Conservation (phyloP, 2,113 vertebrate species). For the Myiozetetes cayanensis region DNA sequence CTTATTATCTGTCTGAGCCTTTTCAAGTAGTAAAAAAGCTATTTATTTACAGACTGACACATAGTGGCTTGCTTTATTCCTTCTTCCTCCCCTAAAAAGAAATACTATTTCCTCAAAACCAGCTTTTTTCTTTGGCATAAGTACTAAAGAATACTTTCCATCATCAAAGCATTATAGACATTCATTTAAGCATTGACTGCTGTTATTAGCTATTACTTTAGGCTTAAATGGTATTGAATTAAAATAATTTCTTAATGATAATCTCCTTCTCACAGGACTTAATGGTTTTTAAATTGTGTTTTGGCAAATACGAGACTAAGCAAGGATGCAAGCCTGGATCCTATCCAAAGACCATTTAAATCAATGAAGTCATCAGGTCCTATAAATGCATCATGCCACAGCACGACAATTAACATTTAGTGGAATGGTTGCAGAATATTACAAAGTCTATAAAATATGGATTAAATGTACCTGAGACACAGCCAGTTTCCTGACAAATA, state of each 20-base stretch:
- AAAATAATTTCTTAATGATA: constrained; percentile 67
- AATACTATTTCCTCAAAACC: constrained; percentile 30
- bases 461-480: background rate
- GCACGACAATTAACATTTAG: background rate
- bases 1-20: constrained; percentile 41
- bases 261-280: constrained; percentile 48
- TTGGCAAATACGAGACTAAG: constrained; percentile 30
- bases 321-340: background rate
- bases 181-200: background rate
- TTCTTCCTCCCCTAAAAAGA: constrained; percentile 7
- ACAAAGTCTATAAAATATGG: constrained; percentile 30
- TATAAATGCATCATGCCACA: constrained; percentile 12
- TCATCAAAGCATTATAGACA: background rate
- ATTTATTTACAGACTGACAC: constrained; percentile 65
- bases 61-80: constrained; percentile 5
- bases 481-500: background rate
- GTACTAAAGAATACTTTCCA: background rate
- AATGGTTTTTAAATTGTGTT: constrained; percentile 65
- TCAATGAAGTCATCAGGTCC: constrained; percentile 25
- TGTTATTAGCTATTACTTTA: constrained; percentile 48
- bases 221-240: constrained; percentile 57
- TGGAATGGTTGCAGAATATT: constrained; percentile 24
- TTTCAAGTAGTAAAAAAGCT: constrained; percentile 65
- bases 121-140: background rate
- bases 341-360: constrained; percentile 15